These are phyloP conservation scores for Chaetura pelagica DNA, from an alignment of 2,113 vertebrate genomes.

Conservation along the genomic window DNA sequence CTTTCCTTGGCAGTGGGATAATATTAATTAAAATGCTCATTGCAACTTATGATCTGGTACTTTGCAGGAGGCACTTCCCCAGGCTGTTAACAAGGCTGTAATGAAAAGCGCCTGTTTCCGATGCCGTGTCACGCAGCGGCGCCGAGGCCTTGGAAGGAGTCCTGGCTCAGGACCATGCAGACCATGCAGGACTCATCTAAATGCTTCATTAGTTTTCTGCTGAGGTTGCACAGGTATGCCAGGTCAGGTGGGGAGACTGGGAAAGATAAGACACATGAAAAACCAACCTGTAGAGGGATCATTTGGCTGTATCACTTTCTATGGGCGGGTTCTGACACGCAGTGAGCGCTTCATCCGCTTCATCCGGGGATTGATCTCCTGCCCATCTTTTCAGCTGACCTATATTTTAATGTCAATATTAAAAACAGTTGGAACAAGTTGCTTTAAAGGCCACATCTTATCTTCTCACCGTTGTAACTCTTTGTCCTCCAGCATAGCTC, in stretches of 20 bases:
- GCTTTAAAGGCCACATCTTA: accelerated
- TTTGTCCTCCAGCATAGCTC: accelerated
- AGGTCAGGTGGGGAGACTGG: neutral
- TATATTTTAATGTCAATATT: neutral
- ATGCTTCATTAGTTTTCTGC: slow-evolving; percentile 9
- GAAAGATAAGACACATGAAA: neutral
- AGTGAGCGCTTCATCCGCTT: neutral
- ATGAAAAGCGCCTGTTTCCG: neutral
- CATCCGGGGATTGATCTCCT: neutral
- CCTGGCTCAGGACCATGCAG: neutral
- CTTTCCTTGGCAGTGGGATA: neutral
- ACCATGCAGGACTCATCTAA: neutral
- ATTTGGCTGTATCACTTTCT: neutral
- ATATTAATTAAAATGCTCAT: slow-evolving; percentile 47
- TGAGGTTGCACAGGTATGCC: neutral
- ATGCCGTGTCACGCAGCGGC: neutral
- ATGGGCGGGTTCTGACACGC: neutral
- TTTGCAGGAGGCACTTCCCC: slow-evolving; percentile 1
- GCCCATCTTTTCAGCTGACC: neutral
- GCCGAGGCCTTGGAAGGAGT: neutral
- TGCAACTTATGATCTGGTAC: neutral
- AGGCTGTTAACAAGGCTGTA: slow-evolving; percentile 6
- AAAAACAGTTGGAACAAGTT: neutral
- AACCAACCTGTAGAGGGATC: neutral
- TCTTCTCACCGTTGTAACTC: neutral